Base-by-base conservation (phyloP, 53 echinoderm and acorn worm species). In the Holothuria scabra region DNA sequence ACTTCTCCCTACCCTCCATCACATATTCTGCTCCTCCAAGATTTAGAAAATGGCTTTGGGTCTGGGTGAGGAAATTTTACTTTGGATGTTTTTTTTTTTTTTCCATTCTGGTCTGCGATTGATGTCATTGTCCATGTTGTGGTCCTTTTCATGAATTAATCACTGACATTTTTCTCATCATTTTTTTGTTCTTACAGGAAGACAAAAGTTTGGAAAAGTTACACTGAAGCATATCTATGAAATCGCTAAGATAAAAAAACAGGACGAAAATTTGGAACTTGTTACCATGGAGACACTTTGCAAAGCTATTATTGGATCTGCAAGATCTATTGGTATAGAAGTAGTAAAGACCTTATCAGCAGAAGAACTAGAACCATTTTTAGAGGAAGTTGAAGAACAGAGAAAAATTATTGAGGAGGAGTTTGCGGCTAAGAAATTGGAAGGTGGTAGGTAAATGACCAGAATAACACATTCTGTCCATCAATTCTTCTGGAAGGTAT, bases 151-250 rank as follows among this genome's bases (percentile, higher is more conserved):
- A n/a, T n/a, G n/a, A n/a, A n/a, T n/a, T n/a, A n/a, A n/a, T n/a
- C n/a, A 16, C 0, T 52, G 3, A 52, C 52, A 52, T 4, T 52
- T 52, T 52, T 52, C 18, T 52, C 52, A 48, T 48, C 48, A 14
- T 52, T 52, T 52, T 52, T 52, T 8, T 16, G 18, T 18, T 16
- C 0, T 75, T 38, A 76, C 48, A 95, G 97, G 90, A 33, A 83
- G 80, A 12, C 86, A 94, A 59, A 65, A 82, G 24, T 90, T 94
- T 85, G 97, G 97, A 0, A 89, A 87, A 56, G 66, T 97, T 21
- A 89, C 94, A 31, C 87, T 92, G 22, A 97, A 97, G 48, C 97
- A 97, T 38, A 64, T 97, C 55, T 97, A 92, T 65, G 97, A 97
- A 84, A 97, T 97, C 37, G 97, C 97, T 59, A 87, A 91, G 71